Percentiles rank a stretch among this genome's conserved stretches.
Conservation (phyloP, 2,797 vertebrate genomes). For the Psittacula derbiana region DNA sequence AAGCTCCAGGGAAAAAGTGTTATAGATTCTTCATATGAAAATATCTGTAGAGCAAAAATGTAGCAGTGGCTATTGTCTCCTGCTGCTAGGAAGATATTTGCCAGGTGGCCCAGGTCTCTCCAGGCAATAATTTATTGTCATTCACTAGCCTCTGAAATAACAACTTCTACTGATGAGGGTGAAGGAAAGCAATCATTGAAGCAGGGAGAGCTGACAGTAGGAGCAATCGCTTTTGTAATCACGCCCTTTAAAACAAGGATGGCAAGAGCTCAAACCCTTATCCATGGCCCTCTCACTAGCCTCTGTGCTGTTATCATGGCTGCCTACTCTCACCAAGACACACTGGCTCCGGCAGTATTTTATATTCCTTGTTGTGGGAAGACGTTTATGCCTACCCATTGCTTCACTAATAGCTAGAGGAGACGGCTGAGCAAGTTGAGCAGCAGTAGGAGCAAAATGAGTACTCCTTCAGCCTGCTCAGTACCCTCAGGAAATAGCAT, state of each 20-base stretch:
- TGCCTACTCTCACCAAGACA: constrained; percentile 49
- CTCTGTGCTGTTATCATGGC: background rate
- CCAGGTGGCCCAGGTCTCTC: background rate
- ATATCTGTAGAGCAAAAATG: background rate
- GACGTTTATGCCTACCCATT: constrained; percentile 2
- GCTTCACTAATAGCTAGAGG: constrained; percentile 12
- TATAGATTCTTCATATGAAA: background rate
- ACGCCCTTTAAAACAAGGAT: background rate
- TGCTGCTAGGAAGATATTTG: background rate
- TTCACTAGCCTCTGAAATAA: background rate
- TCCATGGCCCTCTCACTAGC: background rate
- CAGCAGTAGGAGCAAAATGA: background rate
- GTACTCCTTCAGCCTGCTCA: background rate
- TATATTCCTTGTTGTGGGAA: constrained; percentile 51
- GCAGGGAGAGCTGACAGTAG: background rate
- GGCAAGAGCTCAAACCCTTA: background rate
- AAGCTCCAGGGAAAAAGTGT: background rate
- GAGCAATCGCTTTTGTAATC: background rate
- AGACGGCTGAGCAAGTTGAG: constrained; percentile 10
- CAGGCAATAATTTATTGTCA: background rate
- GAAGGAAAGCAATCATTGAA: background rate
- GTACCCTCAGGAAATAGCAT: constrained; percentile 26
- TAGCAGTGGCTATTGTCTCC: background rate
- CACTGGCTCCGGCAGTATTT: constrained; percentile 24
- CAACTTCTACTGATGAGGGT: background rate